phyloP scores from a whole-genome alignment of 2,888 invertebrate species.

The Agriopis leucophaearia region DNA sequence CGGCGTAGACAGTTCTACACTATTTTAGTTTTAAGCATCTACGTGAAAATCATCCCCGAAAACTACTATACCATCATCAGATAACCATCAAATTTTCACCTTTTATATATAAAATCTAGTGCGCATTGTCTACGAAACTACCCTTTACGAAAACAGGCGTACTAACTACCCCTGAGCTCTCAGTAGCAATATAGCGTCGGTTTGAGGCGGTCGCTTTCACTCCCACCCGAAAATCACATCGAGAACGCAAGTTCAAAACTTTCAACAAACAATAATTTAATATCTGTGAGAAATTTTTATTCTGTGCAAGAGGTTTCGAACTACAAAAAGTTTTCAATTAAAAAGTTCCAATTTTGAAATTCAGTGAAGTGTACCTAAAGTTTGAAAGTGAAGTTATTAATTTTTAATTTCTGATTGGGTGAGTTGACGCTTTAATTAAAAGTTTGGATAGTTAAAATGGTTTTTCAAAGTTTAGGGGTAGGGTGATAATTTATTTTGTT shows the following conservation, averaged over 20 bases:
- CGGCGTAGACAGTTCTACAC: conserved; percentile 3
- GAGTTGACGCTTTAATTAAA: conserved; percentile 20
- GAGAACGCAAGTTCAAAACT: conserved; percentile 30
- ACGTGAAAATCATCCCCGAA: neutral
- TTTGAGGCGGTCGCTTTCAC: conserved; percentile 33
- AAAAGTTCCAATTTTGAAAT: conserved; percentile 16
- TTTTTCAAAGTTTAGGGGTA: conserved; percentile 5
- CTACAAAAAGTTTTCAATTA: conserved; percentile 16
- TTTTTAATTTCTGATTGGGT: conserved; percentile 25
- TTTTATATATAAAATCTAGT: neutral
- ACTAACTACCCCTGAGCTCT: conserved; percentile 24
- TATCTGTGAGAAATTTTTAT: neutral
- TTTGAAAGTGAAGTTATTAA: conserved; percentile 28
- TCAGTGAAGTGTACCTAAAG: conserved; percentile 38
- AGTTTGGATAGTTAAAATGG: conserved; percentile 21
- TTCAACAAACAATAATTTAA: conserved; percentile 7
- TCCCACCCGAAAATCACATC: conserved; percentile 15
- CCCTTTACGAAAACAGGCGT: conserved; percentile 27
- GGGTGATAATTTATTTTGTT: neutral
- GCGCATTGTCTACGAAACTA: conserved; percentile 15
- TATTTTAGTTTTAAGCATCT: neutral
- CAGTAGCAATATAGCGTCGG: conserved; percentile 34
- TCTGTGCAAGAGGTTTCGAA: conserved; percentile 16
- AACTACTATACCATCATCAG: neutral
- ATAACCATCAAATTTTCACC: neutral